Evolutionary conservation across 2,797 vertebrate species (phyloP).

Genomic region (Apogon hyalosoma): DNA sequence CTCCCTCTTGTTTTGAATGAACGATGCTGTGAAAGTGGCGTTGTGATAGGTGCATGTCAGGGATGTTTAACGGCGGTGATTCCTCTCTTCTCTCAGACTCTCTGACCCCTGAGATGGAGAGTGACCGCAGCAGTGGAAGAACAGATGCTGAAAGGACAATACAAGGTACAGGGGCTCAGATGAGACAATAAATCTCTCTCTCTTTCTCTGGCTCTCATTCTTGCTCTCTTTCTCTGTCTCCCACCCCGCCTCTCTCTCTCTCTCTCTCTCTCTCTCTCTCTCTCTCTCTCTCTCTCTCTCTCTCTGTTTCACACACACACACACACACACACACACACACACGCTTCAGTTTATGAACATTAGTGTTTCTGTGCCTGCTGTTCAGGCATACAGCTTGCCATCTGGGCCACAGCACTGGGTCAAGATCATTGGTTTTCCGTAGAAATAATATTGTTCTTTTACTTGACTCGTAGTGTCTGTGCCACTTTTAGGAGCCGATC

Average conservation of each 20-base stretch:
- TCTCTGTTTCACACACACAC: slow-evolving; percentile 34
- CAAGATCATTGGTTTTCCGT: slow-evolving; percentile 90
- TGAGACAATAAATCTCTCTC: slow-evolving; percentile 98
- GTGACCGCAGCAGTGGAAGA: slow-evolving; percentile 99
- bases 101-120: slow-evolving; percentile 99
- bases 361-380: slow-evolving; percentile 94
- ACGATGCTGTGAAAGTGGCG: slow-evolving; percentile 62
- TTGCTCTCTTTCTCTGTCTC: slow-evolving; percentile 47
- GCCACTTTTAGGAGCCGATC: slow-evolving; percentile 36
- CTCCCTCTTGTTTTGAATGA: slow-evolving; percentile 68
- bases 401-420: slow-evolving; percentile 98
- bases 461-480: slow-evolving; percentile 59
- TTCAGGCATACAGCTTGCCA: slow-evolving; percentile 97
- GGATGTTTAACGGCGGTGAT: slow-evolving; percentile 90
- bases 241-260: background rate
- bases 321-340: slow-evolving; percentile 43
- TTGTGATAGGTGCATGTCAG: slow-evolving; percentile 76
- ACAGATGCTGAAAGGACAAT: slow-evolving; percentile 99
- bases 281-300: slow-evolving; percentile 41
- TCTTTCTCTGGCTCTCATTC: slow-evolving; percentile 78
- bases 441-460: slow-evolving; percentile 76
- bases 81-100: slow-evolving; percentile 95
- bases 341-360: slow-evolving; percentile 89
- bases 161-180: slow-evolving; percentile 99
- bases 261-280: background rate